Base-by-base conservation (phyloP, 2,113 vertebrate species). In the Elaphurus davidianus region DNA sequence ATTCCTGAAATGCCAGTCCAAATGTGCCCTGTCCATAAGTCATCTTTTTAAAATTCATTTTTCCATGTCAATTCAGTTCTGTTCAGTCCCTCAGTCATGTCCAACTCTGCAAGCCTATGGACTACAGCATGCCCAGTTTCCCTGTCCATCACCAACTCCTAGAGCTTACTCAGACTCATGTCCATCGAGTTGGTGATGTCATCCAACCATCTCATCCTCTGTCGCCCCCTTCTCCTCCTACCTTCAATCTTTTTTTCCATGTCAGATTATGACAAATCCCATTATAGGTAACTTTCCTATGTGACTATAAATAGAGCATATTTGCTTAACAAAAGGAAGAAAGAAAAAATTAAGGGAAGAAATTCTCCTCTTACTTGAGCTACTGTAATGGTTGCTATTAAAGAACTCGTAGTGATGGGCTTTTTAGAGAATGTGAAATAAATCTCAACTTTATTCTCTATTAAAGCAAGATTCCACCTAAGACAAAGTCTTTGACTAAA, bases 401-500 rank as follows among this genome's bases (percentile, higher is more conserved):
- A 82, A 82, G n/a, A 67, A 47, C 15, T 87, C 21, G 45, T 81
- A 60, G 8, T 79, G 36, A 52, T 81, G 33, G 55, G 55, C 19
- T 7, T 83, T 67, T 71, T 83, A 93, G 23, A 94, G 57, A 84
- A 76, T 3, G 6, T 92, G 47, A 89, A 87, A 40, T 43, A 52
- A 96, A 87, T 17, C 6, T 71, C 43, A 82, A 62, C 5, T 43
- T 54, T 27, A 54, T 33, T 81, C 6, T 85, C n/a, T 97, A 27
- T 59, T 78, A 87, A 94, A 93, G 45, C 36, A 79, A 83, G 14
- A 76, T 82, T 87, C 59, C 52, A 3, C 45, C 30, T 84, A 57
- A 84, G 28, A 71, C 2, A 95, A 25, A 90, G 2, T 62, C 5
- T 83, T 89, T 96, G 92, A 96, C 57, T 27, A 76, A 93, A 47